Evolutionary conservation across 2,113 vertebrate species (phyloP).

Genomic region (Toxostoma redivivum): DNA sequence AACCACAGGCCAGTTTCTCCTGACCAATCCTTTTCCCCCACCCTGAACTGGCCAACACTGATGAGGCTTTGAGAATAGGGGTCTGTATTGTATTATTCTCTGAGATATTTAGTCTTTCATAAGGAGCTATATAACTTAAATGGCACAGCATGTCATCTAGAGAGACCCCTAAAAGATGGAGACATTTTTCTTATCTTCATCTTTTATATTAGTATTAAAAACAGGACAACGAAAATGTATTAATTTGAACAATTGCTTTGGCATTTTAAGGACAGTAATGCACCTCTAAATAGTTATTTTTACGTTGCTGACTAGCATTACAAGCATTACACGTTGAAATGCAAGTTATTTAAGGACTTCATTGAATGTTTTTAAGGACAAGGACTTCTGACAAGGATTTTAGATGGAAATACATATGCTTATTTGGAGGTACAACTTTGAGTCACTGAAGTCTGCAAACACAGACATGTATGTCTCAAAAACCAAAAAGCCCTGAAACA

Average conservation of each 20-base stretch:
- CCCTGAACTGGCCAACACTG: accelerated
- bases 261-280: background rate
- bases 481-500: background rate
- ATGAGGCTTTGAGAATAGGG: background rate
- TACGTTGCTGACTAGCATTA: background rate
- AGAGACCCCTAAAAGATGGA: background rate
- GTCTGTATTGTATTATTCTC: background rate
- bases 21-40: background rate
- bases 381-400: background rate
- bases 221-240: background rate
- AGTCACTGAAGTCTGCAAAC: background rate
- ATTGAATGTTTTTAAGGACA: background rate
- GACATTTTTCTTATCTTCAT: background rate
- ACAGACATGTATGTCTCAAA: background rate
- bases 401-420: background rate
- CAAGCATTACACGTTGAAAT: background rate
- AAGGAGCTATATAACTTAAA: background rate
- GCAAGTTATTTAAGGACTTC: background rate
- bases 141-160: background rate
- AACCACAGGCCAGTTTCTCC: background rate
- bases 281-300: background rate
- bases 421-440: background rate
- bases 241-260: background rate
- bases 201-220: background rate
- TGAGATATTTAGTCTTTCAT: background rate